Conservation (phyloP, 2,797 vertebrate genomes). For the Schizopygopsis pylzovi region DNA sequence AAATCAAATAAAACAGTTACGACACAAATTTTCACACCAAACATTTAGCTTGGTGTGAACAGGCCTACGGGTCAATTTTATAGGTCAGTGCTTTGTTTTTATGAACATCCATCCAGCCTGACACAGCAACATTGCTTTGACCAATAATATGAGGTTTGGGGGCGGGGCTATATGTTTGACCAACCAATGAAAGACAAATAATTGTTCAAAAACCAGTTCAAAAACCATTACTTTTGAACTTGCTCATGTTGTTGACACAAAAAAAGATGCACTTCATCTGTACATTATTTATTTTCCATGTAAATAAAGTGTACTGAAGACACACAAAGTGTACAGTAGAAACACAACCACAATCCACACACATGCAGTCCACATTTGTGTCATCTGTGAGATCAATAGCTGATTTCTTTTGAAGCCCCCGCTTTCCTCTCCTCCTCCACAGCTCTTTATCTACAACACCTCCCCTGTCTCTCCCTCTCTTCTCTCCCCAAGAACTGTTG, state of each 20-base stretch:
- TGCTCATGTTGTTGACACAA: neutral
- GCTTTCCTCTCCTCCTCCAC: conserved; percentile 40
- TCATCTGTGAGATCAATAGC: conserved; percentile 52
- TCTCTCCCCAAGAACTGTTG: conserved; percentile 43
- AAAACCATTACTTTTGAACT: neutral
- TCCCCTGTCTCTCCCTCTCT: conserved; percentile 23
- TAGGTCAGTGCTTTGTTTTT: neutral
- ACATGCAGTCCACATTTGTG: conserved; percentile 28
- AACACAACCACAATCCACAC: conserved; percentile 10
- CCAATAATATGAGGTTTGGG: neutral
- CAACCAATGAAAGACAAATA: neutral
- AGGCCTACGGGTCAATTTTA: neutral
- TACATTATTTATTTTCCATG: neutral
- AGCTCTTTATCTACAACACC: conserved; percentile 38
- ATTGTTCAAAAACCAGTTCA: neutral
- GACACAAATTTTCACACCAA: neutral
- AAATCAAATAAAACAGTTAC: neutral
- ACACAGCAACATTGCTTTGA: neutral
- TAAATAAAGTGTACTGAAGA: neutral
- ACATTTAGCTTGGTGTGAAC: neutral
- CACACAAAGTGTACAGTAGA: conserved; percentile 8
- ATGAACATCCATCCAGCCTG: neutral
- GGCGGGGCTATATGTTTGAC: neutral
- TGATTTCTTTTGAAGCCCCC: conserved; percentile 50
- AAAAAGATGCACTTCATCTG: neutral